Evolutionary conservation across 1,140 invertebrate genomes (phyloP).

Genomic region (Luehdorfia chinensis): DNA sequence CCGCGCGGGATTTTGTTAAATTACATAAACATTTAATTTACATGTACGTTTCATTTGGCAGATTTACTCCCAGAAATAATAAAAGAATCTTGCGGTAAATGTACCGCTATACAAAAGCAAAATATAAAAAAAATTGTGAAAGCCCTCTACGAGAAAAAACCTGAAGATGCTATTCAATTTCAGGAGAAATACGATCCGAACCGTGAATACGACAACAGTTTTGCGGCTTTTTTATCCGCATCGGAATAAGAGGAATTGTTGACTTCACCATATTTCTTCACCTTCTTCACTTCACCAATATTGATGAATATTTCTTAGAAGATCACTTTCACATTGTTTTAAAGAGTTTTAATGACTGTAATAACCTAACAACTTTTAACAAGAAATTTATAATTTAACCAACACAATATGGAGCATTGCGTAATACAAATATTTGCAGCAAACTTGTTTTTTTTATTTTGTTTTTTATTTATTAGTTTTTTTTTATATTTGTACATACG

Average conservation of each 20-base stretch:
- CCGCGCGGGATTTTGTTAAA: too few species aligned
- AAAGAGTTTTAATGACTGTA: not conserved
- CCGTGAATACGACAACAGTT: slow-evolving; percentile 37
- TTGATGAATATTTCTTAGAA: too few species aligned
- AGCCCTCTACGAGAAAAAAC: slow-evolving; percentile 40
- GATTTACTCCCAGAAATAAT: slow-evolving; percentile 83
- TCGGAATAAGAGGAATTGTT: slow-evolving; percentile 20
- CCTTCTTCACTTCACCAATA: slow-evolving; percentile 3
- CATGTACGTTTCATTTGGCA: too few species aligned
- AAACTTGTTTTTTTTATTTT: too few species aligned
- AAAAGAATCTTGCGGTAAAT: slow-evolving; percentile 81
- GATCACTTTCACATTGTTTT: too few species aligned
- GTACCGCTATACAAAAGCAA: slow-evolving; percentile 79
- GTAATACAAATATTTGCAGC: slow-evolving; percentile 16
- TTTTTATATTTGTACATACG: too few species aligned
- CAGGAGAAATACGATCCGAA: slow-evolving; percentile 47
- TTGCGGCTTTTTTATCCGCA: slow-evolving; percentile 40
- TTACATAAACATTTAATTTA: too few species aligned
- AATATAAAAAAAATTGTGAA: slow-evolving; percentile 80
- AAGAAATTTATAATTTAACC: slow-evolving; percentile 5
- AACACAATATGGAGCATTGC: slow-evolving; percentile 31
- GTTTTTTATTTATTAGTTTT: too few species aligned
- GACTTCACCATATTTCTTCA: not conserved
- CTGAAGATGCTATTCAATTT: slow-evolving; percentile 39
- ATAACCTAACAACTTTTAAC: slow-evolving; percentile 1